Evolutionary conservation across 2,888 invertebrate species (phyloP).

Genomic region (Hydrotaea diabolus): DNA sequence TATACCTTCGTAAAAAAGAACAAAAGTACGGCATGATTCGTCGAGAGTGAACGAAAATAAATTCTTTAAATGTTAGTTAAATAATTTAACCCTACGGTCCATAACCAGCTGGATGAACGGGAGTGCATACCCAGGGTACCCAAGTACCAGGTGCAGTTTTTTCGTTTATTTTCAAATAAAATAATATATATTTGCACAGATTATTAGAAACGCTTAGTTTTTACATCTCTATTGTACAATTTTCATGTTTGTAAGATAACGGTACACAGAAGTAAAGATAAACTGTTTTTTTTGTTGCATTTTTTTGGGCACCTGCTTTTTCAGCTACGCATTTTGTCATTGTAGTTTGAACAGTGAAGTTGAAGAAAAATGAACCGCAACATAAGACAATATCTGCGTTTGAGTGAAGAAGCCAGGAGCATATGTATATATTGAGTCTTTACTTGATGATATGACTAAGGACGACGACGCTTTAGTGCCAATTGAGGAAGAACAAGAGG

Average conservation of each 20-base stretch:
- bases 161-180: too few species aligned
- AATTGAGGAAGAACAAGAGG: constrained; percentile 19
- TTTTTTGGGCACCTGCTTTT: constrained; percentile 28
- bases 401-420: constrained; percentile 55
- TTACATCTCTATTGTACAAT: constrained; percentile 15
- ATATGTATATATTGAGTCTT: constrained; percentile 42
- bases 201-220: constrained; percentile 31
- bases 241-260: constrained; percentile 28
- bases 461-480: constrained; percentile 13
- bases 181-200: constrained; percentile 12
- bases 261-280: too few species aligned
- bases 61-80: too few species aligned
- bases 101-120: constrained; percentile 23
- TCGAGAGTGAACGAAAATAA: too few species aligned
- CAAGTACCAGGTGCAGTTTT: neutral
- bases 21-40: too few species aligned
- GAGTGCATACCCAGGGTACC: constrained; percentile 12
- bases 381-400: constrained; percentile 47
- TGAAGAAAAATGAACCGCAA: constrained; percentile 24
- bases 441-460: constrained; percentile 27
- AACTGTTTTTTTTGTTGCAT: neutral
- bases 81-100: constrained; percentile 24
- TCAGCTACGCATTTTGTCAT: constrained; percentile 9
- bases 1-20: neutral
- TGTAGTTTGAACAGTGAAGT: constrained; percentile 30